phyloP scores from a whole-genome alignment of 2,113 vertebrate species.

The Acanthisitta chloris region DNA sequence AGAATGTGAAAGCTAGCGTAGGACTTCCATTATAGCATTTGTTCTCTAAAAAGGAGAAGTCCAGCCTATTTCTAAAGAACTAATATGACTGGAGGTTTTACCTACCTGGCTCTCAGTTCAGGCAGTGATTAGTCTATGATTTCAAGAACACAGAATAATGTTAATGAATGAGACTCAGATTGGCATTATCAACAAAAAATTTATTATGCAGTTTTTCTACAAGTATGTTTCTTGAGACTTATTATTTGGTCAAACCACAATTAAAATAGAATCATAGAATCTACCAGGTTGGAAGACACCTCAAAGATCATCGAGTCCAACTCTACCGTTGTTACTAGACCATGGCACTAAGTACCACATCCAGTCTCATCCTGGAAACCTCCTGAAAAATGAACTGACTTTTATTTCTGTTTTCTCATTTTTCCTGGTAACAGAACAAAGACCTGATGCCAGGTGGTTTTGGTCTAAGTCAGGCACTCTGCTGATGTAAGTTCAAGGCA shows the following conservation, averaged over 20 bases:
- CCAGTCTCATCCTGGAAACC: too few relatives aligned
- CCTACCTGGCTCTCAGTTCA: background rate
- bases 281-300: too few relatives aligned
- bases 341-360: too few relatives aligned
- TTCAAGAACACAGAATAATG: background rate
- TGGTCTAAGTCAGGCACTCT: background rate
- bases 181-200: background rate
- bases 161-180: background rate
- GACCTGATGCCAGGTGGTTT: background rate
- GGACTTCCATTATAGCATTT: background rate
- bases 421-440: background rate
- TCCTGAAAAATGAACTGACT: too few relatives aligned
- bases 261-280: too few relatives aligned
- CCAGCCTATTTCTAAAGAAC: background rate
- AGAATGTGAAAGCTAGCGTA: background rate
- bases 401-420: background rate
- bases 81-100: background rate
- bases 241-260: background rate
- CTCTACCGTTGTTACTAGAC: too few relatives aligned
- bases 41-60: background rate
- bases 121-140: background rate
- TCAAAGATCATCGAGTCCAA: too few relatives aligned
- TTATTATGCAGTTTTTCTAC: background rate
- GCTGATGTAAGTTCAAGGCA: background rate
- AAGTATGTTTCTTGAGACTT: background rate